Base-by-base conservation (phyloP, 2,113 vertebrate species). In the Takifugu bimaculatus region DNA sequence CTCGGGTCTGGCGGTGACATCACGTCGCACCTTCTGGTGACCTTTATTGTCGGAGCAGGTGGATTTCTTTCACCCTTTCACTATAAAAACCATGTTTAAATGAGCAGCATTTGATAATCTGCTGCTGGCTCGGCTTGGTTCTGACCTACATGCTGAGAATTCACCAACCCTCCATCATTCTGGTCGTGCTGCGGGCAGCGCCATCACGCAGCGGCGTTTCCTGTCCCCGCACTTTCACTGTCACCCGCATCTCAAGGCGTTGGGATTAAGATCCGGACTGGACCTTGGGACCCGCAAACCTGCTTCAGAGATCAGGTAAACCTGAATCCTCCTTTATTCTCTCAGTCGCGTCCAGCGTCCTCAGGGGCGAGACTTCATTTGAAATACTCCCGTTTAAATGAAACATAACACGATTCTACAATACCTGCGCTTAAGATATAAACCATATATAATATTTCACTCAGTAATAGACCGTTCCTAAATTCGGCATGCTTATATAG, bases 291-390 rank as follows among this genome's bases (percentile, higher is more conserved):
- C 55, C 47, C 6, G 3, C 47, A 63, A 54, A 52, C 35, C 68
- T 58, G 60, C 80, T 60, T 52, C 68, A 77, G 56, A 70, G 58
- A 5, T 29, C 54, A 60, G 83, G 76, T 85, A 56, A 20, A 20
- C 1, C 20, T 20, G 20, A 20, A 20, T 20, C 20, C 20, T 20
- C 20, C 20, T 20, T 20, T 20, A 20, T 20, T 20, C 20, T 20
- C 20, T 20, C 20, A 20, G 20, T 20, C 20, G 20, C 20, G 20
- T 20, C 20, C 20, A 74, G 83, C 72, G 55, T 15, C 15, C 14
- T 1, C 42, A 13, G 11, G 13, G 11, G 1, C 13, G 10, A 48
- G 43, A 5, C 42, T 44, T 32, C 5, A 10, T 14, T 2, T n/a
- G 48, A 7, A 6, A 43, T 6, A 6, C 42, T 13, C 13, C 42